Evolutionary conservation across 2,113 vertebrate genomes (phyloP).

Genomic region (Columba janthina): DNA sequence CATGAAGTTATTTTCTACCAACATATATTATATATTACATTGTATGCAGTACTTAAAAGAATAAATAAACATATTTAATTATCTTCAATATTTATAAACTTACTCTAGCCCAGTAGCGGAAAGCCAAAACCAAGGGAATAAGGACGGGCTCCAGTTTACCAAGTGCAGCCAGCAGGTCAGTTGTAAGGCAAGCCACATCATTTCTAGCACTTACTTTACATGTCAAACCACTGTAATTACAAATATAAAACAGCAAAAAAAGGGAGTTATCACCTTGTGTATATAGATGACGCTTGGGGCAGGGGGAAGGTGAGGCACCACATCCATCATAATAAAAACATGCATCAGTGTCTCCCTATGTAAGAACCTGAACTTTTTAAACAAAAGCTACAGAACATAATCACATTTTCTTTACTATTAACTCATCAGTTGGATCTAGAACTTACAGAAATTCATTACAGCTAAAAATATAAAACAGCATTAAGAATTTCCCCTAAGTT

Average conservation of each 20-base stretch:
- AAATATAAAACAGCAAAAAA: not conserved
- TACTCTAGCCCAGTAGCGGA: constrained; percentile 97
- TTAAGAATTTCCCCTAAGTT: not conserved
- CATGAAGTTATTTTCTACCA: not conserved
- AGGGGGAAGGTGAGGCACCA: not conserved
- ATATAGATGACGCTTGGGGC: not conserved
- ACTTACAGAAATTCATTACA: not conserved
- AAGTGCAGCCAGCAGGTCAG: constrained; percentile 91
- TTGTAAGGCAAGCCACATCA: constrained; percentile 95
- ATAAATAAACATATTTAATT: not conserved
- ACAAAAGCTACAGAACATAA: not conserved
- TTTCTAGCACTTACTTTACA: constrained; percentile 98
- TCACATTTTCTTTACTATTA: not conserved
- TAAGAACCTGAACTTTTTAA: not conserved
- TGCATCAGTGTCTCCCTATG: not conserved
- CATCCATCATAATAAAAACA: not conserved
- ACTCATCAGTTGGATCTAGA: not conserved
- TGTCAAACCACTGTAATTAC: constrained; percentile 82
- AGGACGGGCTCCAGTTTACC: constrained; percentile 90
- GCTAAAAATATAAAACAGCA: not conserved
- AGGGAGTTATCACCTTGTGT: not conserved
- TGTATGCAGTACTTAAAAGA: not conserved
- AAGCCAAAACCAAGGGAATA: constrained; percentile 91
- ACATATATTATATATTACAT: not conserved
- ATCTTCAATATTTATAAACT: constrained; percentile 44